phyloP scores from a whole-genome alignment of 2,797 vertebrate genomes.

The Acrossocheilus fasciatus region DNA sequence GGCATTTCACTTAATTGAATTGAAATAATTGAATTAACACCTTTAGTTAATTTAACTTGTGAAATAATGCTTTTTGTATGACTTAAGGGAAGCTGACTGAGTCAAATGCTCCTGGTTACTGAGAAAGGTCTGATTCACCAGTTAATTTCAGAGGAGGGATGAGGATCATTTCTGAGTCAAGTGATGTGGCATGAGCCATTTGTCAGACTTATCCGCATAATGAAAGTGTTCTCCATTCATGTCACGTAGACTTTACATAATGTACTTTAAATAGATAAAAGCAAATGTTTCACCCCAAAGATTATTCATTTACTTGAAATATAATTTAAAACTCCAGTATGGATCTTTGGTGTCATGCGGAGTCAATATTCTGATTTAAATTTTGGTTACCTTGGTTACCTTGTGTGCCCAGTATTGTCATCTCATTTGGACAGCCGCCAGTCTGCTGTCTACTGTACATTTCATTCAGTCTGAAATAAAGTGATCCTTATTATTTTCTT shows the following conservation, averaged over 20 bases:
- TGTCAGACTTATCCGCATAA: slow-evolving; percentile 2
- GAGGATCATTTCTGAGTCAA: slow-evolving; percentile 13
- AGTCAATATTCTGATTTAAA: background rate
- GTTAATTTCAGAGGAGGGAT: slow-evolving; percentile 5
- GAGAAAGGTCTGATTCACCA: background rate
- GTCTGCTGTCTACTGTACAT: background rate
- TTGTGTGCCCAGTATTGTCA: background rate
- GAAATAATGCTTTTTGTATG: background rate
- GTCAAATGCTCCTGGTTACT: background rate
- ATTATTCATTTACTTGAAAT: slow-evolving; percentile 1
- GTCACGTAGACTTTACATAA: slow-evolving; percentile 13
- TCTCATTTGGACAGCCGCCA: background rate
- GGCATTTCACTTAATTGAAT: too few species aligned
- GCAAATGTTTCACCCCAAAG: background rate
- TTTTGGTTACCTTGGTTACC: background rate
- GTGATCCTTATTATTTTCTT: slow-evolving; percentile 5
- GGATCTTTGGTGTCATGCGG: background rate
- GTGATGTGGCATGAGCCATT: slow-evolving; percentile 17
- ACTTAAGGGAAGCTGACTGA: background rate
- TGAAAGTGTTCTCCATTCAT: slow-evolving; percentile 2
- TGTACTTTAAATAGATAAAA: background rate
- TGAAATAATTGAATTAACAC: background rate
- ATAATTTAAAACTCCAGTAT: background rate
- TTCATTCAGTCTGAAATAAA: slow-evolving; percentile 40
- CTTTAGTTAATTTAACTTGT: background rate